These are phyloP conservation scores for Apteryx owenii DNA, from an alignment of 2,113 vertebrate species.

Conservation along the genomic window DNA sequence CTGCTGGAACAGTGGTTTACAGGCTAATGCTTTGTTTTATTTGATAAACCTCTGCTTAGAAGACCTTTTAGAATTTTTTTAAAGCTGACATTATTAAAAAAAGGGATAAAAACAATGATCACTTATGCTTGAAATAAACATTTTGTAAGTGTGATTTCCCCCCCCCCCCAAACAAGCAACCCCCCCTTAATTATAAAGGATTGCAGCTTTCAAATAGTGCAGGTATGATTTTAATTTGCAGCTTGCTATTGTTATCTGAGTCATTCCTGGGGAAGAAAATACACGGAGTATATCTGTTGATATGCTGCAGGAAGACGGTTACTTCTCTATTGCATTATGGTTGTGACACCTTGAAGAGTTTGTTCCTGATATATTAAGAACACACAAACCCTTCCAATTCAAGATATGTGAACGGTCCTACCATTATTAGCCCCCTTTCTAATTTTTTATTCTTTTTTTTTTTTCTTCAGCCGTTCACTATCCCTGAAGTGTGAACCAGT, in stretches of 20 bases:
- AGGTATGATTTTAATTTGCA: constrained; percentile 57
- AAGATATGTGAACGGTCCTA: background rate
- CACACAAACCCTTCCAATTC: accelerated
- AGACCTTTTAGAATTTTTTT: background rate
- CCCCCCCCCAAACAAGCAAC: background rate
- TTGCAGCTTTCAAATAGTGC: constrained; percentile 38
- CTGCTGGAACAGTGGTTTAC: background rate
- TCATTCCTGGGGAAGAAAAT: constrained; percentile 40
- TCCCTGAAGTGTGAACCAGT: background rate
- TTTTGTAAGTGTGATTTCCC: background rate
- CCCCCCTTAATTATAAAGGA: constrained; percentile 41
- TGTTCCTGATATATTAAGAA: background rate
- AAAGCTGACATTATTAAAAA: constrained; percentile 18
- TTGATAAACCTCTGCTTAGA: background rate
- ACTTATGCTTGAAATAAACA: constrained; percentile 10
- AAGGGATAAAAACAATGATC: background rate
- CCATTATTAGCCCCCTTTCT: background rate
- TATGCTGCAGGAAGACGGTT: background rate
- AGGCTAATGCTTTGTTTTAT: background rate
- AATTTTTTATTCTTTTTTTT: background rate
- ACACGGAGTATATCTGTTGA: background rate
- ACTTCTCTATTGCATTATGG: background rate
- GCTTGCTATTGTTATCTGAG: constrained; percentile 49
- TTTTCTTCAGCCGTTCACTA: accelerated
- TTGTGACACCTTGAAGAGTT: background rate